Evolutionary conservation across 2,888 invertebrate genomes (phyloP), one percentile per base, ranked within the genome.

Genomic region (Coelinius sp.): DNA sequence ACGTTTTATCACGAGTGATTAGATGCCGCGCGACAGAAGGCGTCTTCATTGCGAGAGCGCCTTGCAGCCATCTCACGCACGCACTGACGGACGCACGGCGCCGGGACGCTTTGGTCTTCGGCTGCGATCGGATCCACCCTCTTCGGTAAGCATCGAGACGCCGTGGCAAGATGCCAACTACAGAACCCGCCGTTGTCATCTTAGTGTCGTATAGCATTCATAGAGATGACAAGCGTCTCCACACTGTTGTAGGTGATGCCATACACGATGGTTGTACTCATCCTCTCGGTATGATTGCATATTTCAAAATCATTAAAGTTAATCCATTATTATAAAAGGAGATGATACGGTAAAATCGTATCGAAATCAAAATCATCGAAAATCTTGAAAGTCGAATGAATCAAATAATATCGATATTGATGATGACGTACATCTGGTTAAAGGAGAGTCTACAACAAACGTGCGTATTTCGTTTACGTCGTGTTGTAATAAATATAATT

Each of bases 21-120:
- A 75, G 73, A 78, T 81, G 80, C 80, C 79, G 83, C 83, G 80
- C 80, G 82, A 81, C 80, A 80, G 79, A 79, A 80, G 82, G 80
- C 83, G 81, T 82, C 79, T 81, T 82, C 80, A 81, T 84, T 84
- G 83, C 81, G 84, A 83, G 80, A 85, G 83, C 85, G 86, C 82
- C 84, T 84, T 83, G 83, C 82, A 85, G 83, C 85, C 86, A 86
- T 86, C 86, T 87, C 86, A 85, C 85, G 84, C 83, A 82, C 86
- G 85, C 85, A 87, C 87, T 87, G 86, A 86, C 87, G 86, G 85
- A 84, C 82, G 82, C 82, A 82, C 86, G 85, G 84, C 85, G 86
- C 87, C 87, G 86, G 86, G 87, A 87, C 87, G 87, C 87, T 81
- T 73, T 74, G 77, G 82, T 81, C 83, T 83, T 85, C 86, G 85